Evolutionary conservation across 2,797 vertebrate genomes (phyloP), one percentile per base, ranked within the genome.

Genomic region (Rhinella marina): DNA sequence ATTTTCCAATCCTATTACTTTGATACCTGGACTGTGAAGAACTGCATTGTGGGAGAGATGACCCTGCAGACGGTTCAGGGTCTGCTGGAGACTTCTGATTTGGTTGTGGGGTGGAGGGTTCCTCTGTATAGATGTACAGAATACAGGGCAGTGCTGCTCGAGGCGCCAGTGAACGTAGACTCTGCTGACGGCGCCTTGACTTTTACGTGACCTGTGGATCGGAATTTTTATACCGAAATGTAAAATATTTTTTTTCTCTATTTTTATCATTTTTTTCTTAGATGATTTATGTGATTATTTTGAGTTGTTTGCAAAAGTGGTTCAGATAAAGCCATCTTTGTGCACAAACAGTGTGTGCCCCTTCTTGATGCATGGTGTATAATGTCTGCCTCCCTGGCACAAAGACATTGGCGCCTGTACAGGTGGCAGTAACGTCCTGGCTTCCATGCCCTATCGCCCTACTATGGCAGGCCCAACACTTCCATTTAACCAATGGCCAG

Each of bases 1-100:
- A 88, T 85, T 76, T 64, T 59, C 79, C 13, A n/a, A 48, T 57
- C 9, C 54, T 82, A 57, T 88, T 23, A 41, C 68, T 48, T 61
- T 32, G 56, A 73, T 76, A 7, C 14, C 61, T 54, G 27, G 32
- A 13, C 32, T 75, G 52, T 32, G 72, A 85, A 25, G 72, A 41
- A 75, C 25, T n/a, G 6, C 29, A 76, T 32, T 17, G 12, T 56
- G 70, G 70, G 82, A 41, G 52, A n/a, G 32, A 57, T 25, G 29
- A 75, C 17, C 70, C 70, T 19, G 13, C 19, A 48, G 19, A 41
- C 7, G 41, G 32, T 12, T 27, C 12, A 16, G 27, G 29, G 9
- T 13, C 41, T 13, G 27, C 21, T 59, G 13, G 48, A 54, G 57
- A 23, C 13, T 70, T 54, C 12, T 12, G 29, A 57, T 73, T 82